These are phyloP conservation scores for Ornithoptera alexandrae DNA, from an alignment of 2,888 invertebrate genomes.

Conservation along the genomic window DNA sequence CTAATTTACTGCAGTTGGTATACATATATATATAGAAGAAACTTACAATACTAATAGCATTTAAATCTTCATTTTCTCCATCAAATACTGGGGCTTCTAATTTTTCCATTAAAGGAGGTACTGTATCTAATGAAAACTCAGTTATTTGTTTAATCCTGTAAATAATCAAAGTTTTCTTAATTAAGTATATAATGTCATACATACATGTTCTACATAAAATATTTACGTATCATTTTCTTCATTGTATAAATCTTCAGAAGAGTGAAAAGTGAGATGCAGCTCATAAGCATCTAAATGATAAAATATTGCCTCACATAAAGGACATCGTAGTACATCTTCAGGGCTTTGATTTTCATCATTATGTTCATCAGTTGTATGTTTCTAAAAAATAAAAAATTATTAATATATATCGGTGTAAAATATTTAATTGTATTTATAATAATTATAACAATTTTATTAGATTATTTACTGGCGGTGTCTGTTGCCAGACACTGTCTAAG, in stretches of 20 bases:
- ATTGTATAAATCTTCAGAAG: conserved; percentile 81
- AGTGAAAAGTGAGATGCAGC: conserved; percentile 82
- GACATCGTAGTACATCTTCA: conserved; percentile 81
- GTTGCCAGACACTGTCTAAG: too few relatives aligned
- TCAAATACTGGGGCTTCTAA: conserved; percentile 48
- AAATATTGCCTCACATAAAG: conserved; percentile 83
- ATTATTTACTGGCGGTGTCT: too few relatives aligned
- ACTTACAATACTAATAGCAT: conserved; percentile 57
- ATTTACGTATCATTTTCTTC: conserved; percentile 76
- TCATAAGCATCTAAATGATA: conserved; percentile 83
- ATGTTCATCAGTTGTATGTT: conserved; percentile 78
- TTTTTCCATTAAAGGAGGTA: conserved; percentile 67
- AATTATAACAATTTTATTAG: too few relatives aligned
- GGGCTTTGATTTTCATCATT: conserved; percentile 75
- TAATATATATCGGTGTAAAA: too few relatives aligned
- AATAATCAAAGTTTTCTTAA: conserved; percentile 18
- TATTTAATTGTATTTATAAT: too few relatives aligned
- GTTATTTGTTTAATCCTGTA: conserved; percentile 53
- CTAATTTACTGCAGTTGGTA: background rate
- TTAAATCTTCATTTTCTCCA: conserved; percentile 42
- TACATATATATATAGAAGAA: background rate
- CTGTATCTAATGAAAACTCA: conserved; percentile 69
- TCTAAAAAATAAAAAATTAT: conserved; percentile 52
- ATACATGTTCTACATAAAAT: conserved; percentile 2
- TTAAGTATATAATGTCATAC: background rate